phyloP scores from a whole-genome alignment of 2,113 vertebrate species.

The Tor tambroides region DNA sequence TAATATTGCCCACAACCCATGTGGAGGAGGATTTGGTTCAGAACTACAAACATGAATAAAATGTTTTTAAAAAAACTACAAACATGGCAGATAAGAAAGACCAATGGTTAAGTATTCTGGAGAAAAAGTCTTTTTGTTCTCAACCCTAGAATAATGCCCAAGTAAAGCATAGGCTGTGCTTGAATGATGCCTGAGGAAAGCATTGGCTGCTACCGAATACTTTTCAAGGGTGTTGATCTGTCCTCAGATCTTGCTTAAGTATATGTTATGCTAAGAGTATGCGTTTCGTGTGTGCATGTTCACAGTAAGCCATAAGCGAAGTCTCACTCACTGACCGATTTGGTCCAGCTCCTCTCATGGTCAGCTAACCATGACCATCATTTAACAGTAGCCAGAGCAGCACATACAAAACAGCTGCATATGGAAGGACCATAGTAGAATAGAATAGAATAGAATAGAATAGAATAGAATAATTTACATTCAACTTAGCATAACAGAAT shows the following conservation, averaged over 20 bases:
- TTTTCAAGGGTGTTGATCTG: not conserved
- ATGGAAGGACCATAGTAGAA: too few species aligned
- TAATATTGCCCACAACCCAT: too few species aligned
- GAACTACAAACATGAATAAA: too few species aligned
- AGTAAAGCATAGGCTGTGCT: not conserved
- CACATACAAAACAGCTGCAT: not conserved
- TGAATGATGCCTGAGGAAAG: not conserved
- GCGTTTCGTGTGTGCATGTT: not conserved
- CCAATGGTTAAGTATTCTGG: not conserved
- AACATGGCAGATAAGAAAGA: too few species aligned
- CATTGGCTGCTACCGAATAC: not conserved
- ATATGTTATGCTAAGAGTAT: not conserved
- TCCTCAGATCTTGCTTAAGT: not conserved
- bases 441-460: too few species aligned
- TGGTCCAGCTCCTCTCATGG: conserved; percentile 4
- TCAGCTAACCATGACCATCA: conserved; percentile 46
- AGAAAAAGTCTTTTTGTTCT: not conserved
- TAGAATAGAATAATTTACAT: too few species aligned
- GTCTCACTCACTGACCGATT: conserved; percentile 27
- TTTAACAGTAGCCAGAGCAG: conserved; percentile 20
- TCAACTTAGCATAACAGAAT: too few species aligned
- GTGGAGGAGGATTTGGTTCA: too few species aligned
- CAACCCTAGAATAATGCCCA: too few species aligned
- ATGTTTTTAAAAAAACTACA: too few species aligned
- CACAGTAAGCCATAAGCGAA: not conserved